Conservation (phyloP, 2,113 vertebrate genomes). For the Pterocles orientalis region DNA sequence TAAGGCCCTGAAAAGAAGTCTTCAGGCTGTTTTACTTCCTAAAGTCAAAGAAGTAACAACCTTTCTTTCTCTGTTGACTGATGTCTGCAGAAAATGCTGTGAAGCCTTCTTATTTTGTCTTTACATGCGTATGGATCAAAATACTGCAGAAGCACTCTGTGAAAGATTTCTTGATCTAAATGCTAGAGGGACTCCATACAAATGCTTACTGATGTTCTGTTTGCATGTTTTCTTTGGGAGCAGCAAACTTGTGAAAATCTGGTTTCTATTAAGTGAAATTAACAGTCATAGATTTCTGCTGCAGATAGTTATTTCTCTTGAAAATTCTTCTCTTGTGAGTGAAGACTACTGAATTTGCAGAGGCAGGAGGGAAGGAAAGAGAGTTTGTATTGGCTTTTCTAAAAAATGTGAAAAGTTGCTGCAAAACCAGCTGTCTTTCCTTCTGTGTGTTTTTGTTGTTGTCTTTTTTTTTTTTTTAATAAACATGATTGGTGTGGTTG, state of each 20-base stretch:
- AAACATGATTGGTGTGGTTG: neutral
- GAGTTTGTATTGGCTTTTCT: neutral
- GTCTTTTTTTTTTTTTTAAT: neutral
- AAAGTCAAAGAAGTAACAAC: neutral
- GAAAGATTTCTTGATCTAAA: neutral
- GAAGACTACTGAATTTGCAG: neutral
- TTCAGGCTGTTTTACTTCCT: conserved; percentile 21
- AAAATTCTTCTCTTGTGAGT: neutral
- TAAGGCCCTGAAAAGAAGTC: conserved; percentile 3
- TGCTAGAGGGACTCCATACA: neutral
- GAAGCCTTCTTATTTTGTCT: neutral
- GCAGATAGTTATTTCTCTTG: neutral
- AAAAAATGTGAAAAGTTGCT: neutral
- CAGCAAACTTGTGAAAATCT: neutral
- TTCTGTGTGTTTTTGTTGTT: neutral
- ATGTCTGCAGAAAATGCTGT: neutral
- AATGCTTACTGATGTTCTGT: neutral
- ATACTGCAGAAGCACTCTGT: neutral
- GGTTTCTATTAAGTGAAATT: neutral
- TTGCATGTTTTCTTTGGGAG: neutral
- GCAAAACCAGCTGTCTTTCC: neutral
- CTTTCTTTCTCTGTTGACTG: neutral
- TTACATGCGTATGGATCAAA: neutral
- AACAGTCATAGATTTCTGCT: neutral
- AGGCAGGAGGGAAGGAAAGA: neutral